Conservation (phyloP, 1,140 invertebrate genomes). For the Tenebrio molitor region DNA sequence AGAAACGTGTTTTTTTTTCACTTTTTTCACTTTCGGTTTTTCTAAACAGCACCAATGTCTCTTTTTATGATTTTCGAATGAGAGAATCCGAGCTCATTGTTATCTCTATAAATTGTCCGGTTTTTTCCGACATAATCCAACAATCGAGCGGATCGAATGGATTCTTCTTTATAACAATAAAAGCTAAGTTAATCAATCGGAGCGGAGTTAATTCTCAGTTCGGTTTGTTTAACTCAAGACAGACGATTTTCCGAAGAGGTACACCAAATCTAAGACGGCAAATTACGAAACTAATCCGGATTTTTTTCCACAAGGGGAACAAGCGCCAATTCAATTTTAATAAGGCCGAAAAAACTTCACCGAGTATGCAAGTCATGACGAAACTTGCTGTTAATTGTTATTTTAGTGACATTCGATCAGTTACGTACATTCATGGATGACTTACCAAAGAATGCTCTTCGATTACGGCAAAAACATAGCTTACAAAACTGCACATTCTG, state of each 20-base stretch:
- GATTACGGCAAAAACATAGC: neutral
- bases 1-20: neutral
- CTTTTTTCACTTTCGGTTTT: too few species aligned
- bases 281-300: too few species aligned
- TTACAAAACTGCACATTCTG: neutral
- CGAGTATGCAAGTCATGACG: neutral
- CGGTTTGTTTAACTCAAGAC: conserved; percentile 24
- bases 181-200: conserved; percentile 29
- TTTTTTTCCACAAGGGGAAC: too few species aligned
- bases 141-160: conserved; percentile 34
- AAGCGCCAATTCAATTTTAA: neutral
- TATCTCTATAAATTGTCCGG: conserved; percentile 22
- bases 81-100: conserved; percentile 1
- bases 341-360: neutral
- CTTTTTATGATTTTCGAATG: conserved; percentile 1
- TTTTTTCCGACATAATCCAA: conserved; percentile 30
- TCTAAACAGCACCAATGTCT: neutral
- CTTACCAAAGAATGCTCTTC: neutral
- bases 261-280: neutral
- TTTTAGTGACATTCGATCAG: neutral
- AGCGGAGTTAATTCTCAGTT: conserved; percentile 33
- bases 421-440: conserved; percentile 18
- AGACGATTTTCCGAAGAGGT: neutral
- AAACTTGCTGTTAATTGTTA: conserved; percentile 21
- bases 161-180: conserved; percentile 23